Evolutionary conservation across 2,797 vertebrate species (phyloP), one percentile per base, ranked within the genome.

Genomic region (Falco cherrug): DNA sequence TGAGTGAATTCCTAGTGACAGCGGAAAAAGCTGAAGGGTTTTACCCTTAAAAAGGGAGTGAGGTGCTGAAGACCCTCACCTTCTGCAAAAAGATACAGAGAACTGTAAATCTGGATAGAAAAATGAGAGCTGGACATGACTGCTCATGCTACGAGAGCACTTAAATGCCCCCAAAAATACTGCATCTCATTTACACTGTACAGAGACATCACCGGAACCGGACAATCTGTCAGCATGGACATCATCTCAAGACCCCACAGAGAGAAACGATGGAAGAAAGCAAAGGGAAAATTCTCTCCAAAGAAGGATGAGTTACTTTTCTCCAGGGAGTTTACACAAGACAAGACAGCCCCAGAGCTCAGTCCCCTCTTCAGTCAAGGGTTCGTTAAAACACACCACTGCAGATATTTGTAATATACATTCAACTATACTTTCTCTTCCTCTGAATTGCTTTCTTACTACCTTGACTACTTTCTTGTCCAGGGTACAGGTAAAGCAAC

Each of bases 301-400:
- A 0, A 53, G 20, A 77, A 60, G 39, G 39, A 41, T 18, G 16
- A 77, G 19, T 54, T 54, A 33, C 11, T 71, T 65, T 65, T 48
- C 45, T 71, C 39, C 51, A 35, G 25, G 33, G n/a, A 87, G n/a
- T 39, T 70, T 13, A 31, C 24, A 47, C 45, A 31, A 70, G 11
- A 22, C 7, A 5, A 4, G 12, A 26, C 13, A 70, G 43, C 45
- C n/a, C 19, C 31, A 41, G n/a, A 83, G 47, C 51, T 57, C 16
- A 0, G 76, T 64, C 50, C 18, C 21, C 6, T 64, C 57, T 41
- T 54, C 64, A 26, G 4, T 28, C 64, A 59, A 59, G n/a, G 45
- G n/a, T 19, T 59, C 3, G 0, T 31, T 75, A 76, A 60, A 19
- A 31, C 59, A 28, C 12, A 1, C 6, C 6, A 1, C 50, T 17